Conservation (phyloP, 1,140 invertebrate species). For the Cyclina sinensis region DNA sequence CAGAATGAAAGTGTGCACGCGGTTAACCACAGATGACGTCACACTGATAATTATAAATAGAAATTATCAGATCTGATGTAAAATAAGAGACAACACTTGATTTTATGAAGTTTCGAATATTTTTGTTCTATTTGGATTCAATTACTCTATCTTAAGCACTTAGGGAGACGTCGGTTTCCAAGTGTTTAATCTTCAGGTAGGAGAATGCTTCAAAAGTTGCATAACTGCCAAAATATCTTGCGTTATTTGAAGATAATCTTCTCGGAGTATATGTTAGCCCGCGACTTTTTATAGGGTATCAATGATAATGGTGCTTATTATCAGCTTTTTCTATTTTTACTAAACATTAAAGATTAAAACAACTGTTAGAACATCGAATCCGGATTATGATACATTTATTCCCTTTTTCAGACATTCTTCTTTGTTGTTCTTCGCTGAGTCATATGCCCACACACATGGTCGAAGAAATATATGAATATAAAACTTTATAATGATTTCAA, state of each 20-base stretch:
- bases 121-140: constrained; percentile 40
- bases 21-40: not conserved
- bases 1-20: not conserved
- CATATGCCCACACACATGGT: not conserved
- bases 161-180: not conserved
- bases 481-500: too few species aligned
- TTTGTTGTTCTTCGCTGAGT: not conserved
- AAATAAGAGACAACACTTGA: constrained; percentile 8
- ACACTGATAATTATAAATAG: not conserved
- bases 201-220: constrained; percentile 35
- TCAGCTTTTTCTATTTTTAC: constrained; percentile 39
- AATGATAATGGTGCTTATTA: constrained; percentile 19
- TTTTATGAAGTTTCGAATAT: constrained; percentile 40
- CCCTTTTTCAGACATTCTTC: not conserved
- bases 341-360: constrained; percentile 45
- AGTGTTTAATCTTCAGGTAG: constrained; percentile 19
- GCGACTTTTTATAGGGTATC: constrained; percentile 39
- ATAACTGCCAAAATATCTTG: constrained; percentile 33
- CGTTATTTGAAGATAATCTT: constrained; percentile 27
- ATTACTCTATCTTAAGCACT: constrained; percentile 26
- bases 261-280: not conserved
- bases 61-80: not conserved
- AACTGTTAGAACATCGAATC: constrained; percentile 21
- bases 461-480: too few species aligned
- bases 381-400: not conserved